Conservation (phyloP, 2,113 vertebrate species). For the Proterorhinus semilunaris region DNA sequence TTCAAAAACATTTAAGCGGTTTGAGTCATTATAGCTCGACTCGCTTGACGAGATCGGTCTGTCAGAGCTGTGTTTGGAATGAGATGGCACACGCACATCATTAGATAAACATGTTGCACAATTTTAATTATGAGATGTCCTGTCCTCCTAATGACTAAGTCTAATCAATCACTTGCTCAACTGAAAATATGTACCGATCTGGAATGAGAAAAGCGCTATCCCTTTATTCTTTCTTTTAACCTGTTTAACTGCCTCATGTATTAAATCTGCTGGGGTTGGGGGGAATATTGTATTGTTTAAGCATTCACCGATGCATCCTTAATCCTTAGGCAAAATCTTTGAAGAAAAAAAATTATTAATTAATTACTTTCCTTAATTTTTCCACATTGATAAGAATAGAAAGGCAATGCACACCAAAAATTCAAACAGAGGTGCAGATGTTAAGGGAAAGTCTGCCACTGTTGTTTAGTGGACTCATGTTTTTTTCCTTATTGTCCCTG, state of each 20-base stretch:
- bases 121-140: neutral
- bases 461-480: too few species aligned
- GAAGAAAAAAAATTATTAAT: too few species aligned
- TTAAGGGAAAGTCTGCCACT: too few species aligned
- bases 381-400: too few species aligned
- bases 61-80: neutral
- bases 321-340: too few species aligned
- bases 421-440: too few species aligned
- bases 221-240: neutral
- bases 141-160: neutral
- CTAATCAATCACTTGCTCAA: neutral
- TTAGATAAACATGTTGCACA: neutral
- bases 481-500: too few species aligned
- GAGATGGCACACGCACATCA: neutral
- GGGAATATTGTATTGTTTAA: too few species aligned
- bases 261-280: too few species aligned
- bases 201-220: neutral
- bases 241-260: neutral
- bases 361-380: too few species aligned
- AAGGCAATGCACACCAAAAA: too few species aligned
- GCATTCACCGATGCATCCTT: too few species aligned
- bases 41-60: conserved; percentile 25
- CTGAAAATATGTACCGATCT: neutral
- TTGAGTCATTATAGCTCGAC: conserved; percentile 10
- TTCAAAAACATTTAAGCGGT: neutral